Conservation (phyloP, 2,113 vertebrate genomes). For the Notothenia coriiceps region DNA sequence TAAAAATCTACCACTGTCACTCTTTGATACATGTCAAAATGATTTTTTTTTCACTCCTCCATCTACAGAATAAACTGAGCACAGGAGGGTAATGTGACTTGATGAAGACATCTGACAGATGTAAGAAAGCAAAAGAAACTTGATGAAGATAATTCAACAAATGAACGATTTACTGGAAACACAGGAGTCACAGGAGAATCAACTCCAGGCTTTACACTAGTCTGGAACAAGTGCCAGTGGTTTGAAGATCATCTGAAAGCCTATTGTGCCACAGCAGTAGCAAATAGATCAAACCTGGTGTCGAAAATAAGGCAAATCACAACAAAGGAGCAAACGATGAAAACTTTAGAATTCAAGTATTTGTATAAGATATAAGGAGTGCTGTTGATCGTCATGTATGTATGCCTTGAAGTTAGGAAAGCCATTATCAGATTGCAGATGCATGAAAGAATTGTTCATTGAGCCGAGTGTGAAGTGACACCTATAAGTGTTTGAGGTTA, state of each 20-base stretch:
- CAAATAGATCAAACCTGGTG: not conserved
- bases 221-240: slow-evolving; percentile 1
- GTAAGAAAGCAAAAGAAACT: not conserved
- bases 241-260: slow-evolving; percentile 33
- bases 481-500: not conserved
- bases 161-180: not conserved
- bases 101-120: not conserved
- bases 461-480: slow-evolving; percentile 7
- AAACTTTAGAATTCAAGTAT: not conserved
- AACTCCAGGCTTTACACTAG: slow-evolving; percentile 3
- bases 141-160: not conserved
- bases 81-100: slow-evolving; percentile 61
- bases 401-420: slow-evolving; percentile 60
- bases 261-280: slow-evolving; percentile 14
- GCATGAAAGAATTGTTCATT: slow-evolving; percentile 8
- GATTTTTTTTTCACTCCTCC: not conserved
- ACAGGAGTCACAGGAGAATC: not conserved
- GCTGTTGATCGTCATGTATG: slow-evolving; percentile 9
- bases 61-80: slow-evolving; percentile 66
- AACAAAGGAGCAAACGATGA: not conserved
- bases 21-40: not conserved
- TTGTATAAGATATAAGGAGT: slow-evolving; percentile 7
- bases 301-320: not conserved
- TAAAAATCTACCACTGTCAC: not conserved
- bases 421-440: slow-evolving; percentile 15